Evolutionary conservation across 2,113 vertebrate species (phyloP), one percentile per base, ranked within the genome.

Genomic region (Actenoides lindsayi): DNA sequence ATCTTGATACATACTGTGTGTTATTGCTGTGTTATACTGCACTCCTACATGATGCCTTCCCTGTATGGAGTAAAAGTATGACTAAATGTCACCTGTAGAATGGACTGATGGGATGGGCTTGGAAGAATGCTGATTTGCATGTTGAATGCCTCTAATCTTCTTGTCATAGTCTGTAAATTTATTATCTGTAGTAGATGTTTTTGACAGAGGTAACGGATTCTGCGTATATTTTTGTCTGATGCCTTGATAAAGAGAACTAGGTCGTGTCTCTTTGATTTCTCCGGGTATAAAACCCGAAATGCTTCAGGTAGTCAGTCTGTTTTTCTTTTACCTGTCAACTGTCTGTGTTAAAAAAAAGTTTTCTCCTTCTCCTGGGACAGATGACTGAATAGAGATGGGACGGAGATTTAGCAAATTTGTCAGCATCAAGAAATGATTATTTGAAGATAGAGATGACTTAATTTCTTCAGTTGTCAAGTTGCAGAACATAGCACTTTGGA

Each of bases 391-490:
- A 81, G 90, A 94, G 76, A 92, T 77, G 79, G 95, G 83, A n/a
- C 89, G 90, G 86, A 82, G 80, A 93, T 94, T 94, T 94, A 53
- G 90, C 89, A 95, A 95, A 95, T 95, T 96, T 95, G 95, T 94
- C 96, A 93, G 89, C 53, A 79, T 96, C 44, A 19, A 73, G 77
- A 92, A 92, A 50, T 87, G 62, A 89, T 95, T 96, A 87, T 96
- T 96, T 96, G 92, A 96, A 93, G 90, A 93, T 81, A 77, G 75
- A 94, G 73, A 93, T 93, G 89, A 73, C 89, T 92, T 97, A 96
- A 96, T 95, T 97, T 95, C 86, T 73, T 41, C 73, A 93, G 86
- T 96, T 95, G 95, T 97, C 96, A 94, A 96, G 94, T 97, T 96
- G 94, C 81, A 95, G 96, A 97, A 97, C 96, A 96, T 89, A 76